phyloP scores from a whole-genome alignment of 2,113 vertebrate genomes.

The Erythrocercus mccallii region DNA sequence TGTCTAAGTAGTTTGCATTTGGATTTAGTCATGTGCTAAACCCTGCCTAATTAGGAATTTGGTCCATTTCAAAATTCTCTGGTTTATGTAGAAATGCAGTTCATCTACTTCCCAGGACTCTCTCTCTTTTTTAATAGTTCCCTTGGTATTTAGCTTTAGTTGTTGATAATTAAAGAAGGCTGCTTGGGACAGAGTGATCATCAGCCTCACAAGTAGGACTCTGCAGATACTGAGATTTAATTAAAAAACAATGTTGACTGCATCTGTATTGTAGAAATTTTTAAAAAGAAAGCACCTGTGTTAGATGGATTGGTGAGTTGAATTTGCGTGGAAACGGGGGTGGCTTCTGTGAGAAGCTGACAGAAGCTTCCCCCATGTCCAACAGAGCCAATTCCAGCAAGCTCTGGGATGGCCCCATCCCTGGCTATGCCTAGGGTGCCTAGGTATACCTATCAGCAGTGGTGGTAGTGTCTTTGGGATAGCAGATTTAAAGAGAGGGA shows the following conservation, averaged over 20 bases:
- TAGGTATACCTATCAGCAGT: background rate
- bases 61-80: background rate
- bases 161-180: background rate
- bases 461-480: background rate
- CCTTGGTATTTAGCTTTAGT: background rate
- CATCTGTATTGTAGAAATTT: background rate
- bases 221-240: background rate
- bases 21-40: background rate
- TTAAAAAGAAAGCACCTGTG: background rate
- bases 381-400: background rate
- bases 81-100: background rate
- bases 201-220: background rate
- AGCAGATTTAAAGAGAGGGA: background rate
- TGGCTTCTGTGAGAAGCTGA: background rate
- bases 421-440: background rate
- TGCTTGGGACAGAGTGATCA: background rate
- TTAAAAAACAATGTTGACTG: background rate
- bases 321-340: background rate
- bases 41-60: background rate
- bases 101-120: background rate
- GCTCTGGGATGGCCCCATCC: background rate
- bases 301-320: background rate
- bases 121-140: background rate
- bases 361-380: background rate
- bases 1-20: background rate